Percentiles rank a stretch among this genome's conserved stretches.
Conservation (phyloP, 2,888 invertebrate species). For the Cephus sareptanus region DNA sequence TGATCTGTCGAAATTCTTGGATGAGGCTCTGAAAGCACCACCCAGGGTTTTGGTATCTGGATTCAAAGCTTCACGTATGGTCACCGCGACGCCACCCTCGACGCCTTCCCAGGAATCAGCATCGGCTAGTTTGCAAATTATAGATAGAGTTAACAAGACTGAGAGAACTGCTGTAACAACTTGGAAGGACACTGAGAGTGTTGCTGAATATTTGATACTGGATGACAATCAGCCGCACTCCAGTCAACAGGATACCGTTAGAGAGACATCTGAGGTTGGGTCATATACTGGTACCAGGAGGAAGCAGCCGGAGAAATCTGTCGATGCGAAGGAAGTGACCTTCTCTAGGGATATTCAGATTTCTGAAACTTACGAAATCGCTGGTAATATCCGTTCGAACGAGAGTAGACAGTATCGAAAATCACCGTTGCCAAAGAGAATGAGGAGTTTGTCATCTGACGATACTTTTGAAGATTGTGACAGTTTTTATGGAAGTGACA, state of each 20-base stretch:
- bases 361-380: slow-evolving; percentile 46
- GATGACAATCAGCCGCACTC: slow-evolving; percentile 58
- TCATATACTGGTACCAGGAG: slow-evolving; percentile 9
- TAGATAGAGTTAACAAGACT: slow-evolving; percentile 42
- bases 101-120: slow-evolving; percentile 15
- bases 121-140: slow-evolving; percentile 43
- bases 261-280: slow-evolving; percentile 2
- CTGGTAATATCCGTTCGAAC: slow-evolving; percentile 39
- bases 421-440: slow-evolving; percentile 31
- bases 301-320: background rate
- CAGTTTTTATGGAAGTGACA: slow-evolving; percentile 73
- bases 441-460: slow-evolving; percentile 35
- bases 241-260: slow-evolving; percentile 50
- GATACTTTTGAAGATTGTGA: slow-evolving; percentile 66
- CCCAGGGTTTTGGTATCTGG: background rate
- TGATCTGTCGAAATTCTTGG: slow-evolving; percentile 26
- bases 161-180: slow-evolving; percentile 46
- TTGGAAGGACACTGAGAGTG: slow-evolving; percentile 53
- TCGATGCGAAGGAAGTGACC: slow-evolving; percentile 60
- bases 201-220: slow-evolving; percentile 59
- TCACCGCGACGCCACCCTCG: slow-evolving; percentile 7
- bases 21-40: slow-evolving; percentile 12
- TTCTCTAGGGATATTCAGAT: slow-evolving; percentile 47
- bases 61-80: background rate
- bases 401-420: slow-evolving; percentile 17